Evolutionary conservation across 92 coral and sea anemone species (phyloP).

Genomic region (Parazoanthus darwini): DNA sequence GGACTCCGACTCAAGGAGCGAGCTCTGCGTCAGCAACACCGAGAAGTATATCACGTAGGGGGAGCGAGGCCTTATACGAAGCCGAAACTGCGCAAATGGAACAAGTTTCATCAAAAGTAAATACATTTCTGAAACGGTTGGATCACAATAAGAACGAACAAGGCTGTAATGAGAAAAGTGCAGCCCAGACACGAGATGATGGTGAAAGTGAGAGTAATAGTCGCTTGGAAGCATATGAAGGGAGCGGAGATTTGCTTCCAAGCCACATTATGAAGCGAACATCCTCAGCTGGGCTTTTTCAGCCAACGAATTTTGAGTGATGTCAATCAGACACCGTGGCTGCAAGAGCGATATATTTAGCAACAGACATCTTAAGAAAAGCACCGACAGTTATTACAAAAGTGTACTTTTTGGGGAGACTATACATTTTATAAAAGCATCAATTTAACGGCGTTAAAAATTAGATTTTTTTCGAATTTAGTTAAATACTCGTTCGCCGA

Average conservation of each 20-base stretch:
- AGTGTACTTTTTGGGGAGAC: not conserved
- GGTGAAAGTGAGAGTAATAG: not conserved
- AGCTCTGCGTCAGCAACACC: slow-evolving; percentile 57
- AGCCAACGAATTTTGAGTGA: slow-evolving; percentile 73
- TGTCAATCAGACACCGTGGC: not conserved
- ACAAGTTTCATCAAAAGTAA: slow-evolving; percentile 74
- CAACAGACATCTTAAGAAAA: not conserved
- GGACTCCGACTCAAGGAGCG: slow-evolving; percentile 47
- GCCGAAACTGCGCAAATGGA: slow-evolving; percentile 48
- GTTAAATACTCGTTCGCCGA: not conserved
- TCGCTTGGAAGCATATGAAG: slow-evolving; percentile 42
- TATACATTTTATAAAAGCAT: not conserved
- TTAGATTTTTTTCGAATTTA: not conserved
- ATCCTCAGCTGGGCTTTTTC: slow-evolving; percentile 49
- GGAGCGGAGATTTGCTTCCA: slow-evolving; percentile 3
- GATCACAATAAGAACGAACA: slow-evolving; percentile 63
- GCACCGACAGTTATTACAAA: not conserved
- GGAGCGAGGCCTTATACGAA: slow-evolving; percentile 60
- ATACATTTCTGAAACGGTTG: slow-evolving; percentile 69
- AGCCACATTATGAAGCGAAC: slow-evolving; percentile 42
- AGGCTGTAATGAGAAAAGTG: not conserved
- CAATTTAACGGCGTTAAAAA: not conserved
- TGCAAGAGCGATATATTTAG: not conserved
- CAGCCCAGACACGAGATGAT: slow-evolving; percentile 3
- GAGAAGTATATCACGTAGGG: slow-evolving; percentile 55